A percentile compares a stretch with the other conserved stretches of the same genome.
Conservation (phyloP, 2,797 vertebrate genomes). For the Protosalanx chinensis region DNA sequence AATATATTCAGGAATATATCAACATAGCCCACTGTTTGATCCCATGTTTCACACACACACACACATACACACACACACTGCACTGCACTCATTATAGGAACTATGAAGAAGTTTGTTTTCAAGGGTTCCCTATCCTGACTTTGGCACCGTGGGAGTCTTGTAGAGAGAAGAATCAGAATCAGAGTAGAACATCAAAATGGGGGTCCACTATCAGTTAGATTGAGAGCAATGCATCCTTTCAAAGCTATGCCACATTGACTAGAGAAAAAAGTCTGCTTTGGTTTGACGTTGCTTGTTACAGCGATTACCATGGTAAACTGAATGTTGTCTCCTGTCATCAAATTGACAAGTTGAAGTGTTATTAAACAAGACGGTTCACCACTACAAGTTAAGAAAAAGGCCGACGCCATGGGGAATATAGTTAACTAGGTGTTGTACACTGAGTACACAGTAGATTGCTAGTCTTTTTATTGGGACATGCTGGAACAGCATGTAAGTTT, state of each 20-base stretch:
- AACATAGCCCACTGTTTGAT: conserved; percentile 35
- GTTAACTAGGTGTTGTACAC: too few relatives aligned
- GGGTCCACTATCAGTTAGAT: background rate
- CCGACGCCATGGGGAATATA: too few relatives aligned
- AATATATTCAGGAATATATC: conserved; percentile 58
- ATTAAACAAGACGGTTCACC: too few relatives aligned
- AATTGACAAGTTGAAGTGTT: conserved; percentile 30
- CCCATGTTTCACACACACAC: conserved; percentile 35
- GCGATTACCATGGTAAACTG: conserved; percentile 52
- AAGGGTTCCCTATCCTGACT: conserved; percentile 4
- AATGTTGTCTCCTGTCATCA: conserved; percentile 62
- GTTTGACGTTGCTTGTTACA: conserved; percentile 49
- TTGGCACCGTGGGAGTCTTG: conserved; percentile 34
- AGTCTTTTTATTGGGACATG: too few relatives aligned
- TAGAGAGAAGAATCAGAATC: conserved; percentile 26
- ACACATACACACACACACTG: background rate
- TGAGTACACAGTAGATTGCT: too few relatives aligned
- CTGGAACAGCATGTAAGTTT: too few relatives aligned
- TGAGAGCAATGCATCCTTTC: conserved; percentile 16
- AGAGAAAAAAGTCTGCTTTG: conserved; percentile 25
- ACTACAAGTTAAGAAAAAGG: too few relatives aligned
- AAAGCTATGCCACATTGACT: background rate
- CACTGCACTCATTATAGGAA: background rate
- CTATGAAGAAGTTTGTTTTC: conserved; percentile 1
- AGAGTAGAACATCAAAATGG: too few relatives aligned